phyloP scores from a whole-genome alignment of 2,113 vertebrate species.

The Esox niger region DNA sequence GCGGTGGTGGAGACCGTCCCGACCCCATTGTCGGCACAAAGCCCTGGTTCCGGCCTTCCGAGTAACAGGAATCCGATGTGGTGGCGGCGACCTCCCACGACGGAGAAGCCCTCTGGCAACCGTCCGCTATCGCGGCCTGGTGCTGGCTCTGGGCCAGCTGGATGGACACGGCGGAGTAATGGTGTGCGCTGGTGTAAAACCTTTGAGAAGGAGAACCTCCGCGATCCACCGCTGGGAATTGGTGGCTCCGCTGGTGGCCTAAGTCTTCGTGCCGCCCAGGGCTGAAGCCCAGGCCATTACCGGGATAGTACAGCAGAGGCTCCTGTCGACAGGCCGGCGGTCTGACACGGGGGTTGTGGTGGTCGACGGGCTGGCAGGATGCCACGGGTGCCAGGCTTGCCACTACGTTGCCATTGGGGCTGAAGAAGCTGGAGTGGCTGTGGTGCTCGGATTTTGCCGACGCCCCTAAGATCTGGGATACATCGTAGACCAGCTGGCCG shows the following conservation, averaged over 20 bases:
- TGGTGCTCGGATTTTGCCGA: slow-evolving; percentile 81
- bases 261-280: slow-evolving; percentile 76
- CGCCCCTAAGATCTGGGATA: slow-evolving; percentile 73
- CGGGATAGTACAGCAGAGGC: slow-evolving; percentile 72
- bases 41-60: slow-evolving; percentile 45
- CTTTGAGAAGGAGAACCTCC: no score
- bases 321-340: slow-evolving; percentile 52
- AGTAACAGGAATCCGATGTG: slow-evolving; percentile 38
- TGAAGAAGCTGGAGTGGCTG: slow-evolving; percentile 75
- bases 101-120: no score
- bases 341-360: no score
- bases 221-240: slow-evolving; percentile 27
- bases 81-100: background rate
- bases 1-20: slow-evolving; percentile 79
- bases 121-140: no score
- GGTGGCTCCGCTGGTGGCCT: no score
- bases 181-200: no score
- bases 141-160: no score
- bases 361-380: no score
- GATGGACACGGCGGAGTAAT: no score
- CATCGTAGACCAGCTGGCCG: slow-evolving; percentile 72
- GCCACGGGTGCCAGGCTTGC: background rate
- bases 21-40: slow-evolving; percentile 44
- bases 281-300: slow-evolving; percentile 75
- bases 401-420: slow-evolving; percentile 52